Evolutionary conservation across 2,113 vertebrate genomes (phyloP).

Genomic region (Colinus virginianus): DNA sequence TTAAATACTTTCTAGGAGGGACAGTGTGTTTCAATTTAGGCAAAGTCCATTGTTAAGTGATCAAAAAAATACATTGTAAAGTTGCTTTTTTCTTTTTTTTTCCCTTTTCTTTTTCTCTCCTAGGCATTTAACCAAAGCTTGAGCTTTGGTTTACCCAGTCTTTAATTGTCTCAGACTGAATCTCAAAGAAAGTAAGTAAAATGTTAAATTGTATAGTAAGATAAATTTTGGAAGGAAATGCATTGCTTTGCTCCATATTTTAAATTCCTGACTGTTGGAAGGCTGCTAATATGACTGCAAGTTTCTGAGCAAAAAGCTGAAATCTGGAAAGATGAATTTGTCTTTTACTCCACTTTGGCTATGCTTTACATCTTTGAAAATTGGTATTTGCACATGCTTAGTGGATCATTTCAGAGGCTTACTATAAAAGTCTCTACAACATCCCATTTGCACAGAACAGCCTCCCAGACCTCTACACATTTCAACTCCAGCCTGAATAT

Average conservation of each 20-base stretch:
- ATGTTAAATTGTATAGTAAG: neutral
- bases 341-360: slow-evolving; percentile 9
- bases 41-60: neutral
- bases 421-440: slow-evolving; percentile 21
- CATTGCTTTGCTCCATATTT: neutral
- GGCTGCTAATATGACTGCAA: neutral
- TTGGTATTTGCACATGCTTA: neutral
- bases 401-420: slow-evolving; percentile 16
- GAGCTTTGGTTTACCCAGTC: neutral
- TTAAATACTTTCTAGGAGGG: slow-evolving; percentile 1
- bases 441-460: neutral
- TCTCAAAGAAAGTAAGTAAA: neutral
- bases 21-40: neutral
- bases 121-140: neutral
- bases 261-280: neutral
- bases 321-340: neutral
- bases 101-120: neutral
- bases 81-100: neutral
- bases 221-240: neutral
- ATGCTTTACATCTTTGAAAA: neutral
- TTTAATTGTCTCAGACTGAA: neutral
- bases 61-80: neutral
- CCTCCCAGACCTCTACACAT: neutral
- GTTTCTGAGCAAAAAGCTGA: neutral
- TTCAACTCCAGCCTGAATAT: neutral